Evolutionary conservation across 2,797 vertebrate genomes (phyloP), one percentile per base, ranked within the genome.

Genomic region (Sebastiscus albofasciatus): DNA sequence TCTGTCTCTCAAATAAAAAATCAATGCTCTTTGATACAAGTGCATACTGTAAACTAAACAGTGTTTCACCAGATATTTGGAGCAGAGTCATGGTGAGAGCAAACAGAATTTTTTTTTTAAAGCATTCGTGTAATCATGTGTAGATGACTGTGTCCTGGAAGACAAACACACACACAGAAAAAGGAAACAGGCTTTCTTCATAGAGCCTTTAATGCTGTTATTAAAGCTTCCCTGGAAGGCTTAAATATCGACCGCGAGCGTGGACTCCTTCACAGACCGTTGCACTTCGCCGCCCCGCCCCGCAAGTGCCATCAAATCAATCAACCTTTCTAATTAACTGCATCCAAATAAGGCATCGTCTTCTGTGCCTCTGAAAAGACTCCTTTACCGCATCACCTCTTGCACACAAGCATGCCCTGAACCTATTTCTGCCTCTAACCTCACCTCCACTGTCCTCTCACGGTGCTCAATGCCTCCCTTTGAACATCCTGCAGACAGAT

Each of bases 241-340:
- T 68, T 91, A 89, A 94, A 93, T 94, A 95, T 94, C 83, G 93
- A 95, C 92, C 90, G 29, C 79, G 81, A 91, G 87, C 68, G 74
- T 87, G 84, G 85, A 87, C 91, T 94, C 93, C 90, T 95, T 95
- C 93, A 95, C 94, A 92, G 93, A 84, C 90, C 82, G 81, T 42
- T 92, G 94, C 93, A 90, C 90, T 91, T 76, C 70, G 87, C 88
- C 74, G 80, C 89, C 82, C 89, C 78, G 78, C 88, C 90, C 85
- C 46, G 77, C 86, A 71, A 79, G 87, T 87, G 90, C 90, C 92
- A 94, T 95, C 94, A 93, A 95, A 96, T 95, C 93, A 93, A 95
- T 96, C 95, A 94, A 83, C 92, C 90, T 89, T 88, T 89, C 93
- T 95, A 93, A 95, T 95, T 96, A 95, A 94, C 94, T 88, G 91